Evolutionary conservation across 2,113 vertebrate species (phyloP), one percentile per base, ranked within the genome.

Genomic region (Brachyhypopomus gauderio): DNA sequence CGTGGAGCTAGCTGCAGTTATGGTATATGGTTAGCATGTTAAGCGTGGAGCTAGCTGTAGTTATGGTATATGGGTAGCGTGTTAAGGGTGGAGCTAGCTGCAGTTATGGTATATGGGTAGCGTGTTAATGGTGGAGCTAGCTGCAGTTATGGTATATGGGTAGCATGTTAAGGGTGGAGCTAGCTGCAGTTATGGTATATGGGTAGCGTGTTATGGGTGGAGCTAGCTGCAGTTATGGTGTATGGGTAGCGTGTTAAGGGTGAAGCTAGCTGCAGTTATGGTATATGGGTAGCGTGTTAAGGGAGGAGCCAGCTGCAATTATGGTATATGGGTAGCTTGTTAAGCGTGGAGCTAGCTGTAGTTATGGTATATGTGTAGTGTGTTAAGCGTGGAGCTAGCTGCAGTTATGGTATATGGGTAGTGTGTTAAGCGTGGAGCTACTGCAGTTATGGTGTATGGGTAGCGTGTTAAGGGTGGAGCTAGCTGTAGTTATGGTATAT

Each of bases 1-100:
- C 2, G 30, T 30, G 30, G 30, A 30, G 76, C 74, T 80, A 59
- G 17, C 52, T 59, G 45, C 30, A 17, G 80, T 78, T 23, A n/a
- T n/a, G n/a, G n/a, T n/a, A n/a, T 11, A 52, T 3, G 12, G 45
- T n/a, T n/a, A n/a, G n/a, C n/a, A n/a, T n/a, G n/a, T n/a, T n/a
- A n/a, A n/a, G n/a, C n/a, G 12, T 41, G 5, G 9, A 6, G 9
- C 5, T 52, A 52, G 45, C 45, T 52, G 45, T 12, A 52, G 45
- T 11, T 52, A 30, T 30, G 30, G 30, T 30, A 30, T 30, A 30
- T 30, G 30, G 30, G 17, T 62, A 6, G 14, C 22, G 6, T 58
- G 23, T 23, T 11, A 52, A 14, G 12, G 45, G 12, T 41, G 1
- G 9, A 6, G 9, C 5, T 52, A 52, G 45, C 45, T 52, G 45